Percentiles rank a stretch among this genome's conserved stretches.
phyloP scores from a whole-genome alignment of 2,888 invertebrate species.

The Monopis laevigella region DNA sequence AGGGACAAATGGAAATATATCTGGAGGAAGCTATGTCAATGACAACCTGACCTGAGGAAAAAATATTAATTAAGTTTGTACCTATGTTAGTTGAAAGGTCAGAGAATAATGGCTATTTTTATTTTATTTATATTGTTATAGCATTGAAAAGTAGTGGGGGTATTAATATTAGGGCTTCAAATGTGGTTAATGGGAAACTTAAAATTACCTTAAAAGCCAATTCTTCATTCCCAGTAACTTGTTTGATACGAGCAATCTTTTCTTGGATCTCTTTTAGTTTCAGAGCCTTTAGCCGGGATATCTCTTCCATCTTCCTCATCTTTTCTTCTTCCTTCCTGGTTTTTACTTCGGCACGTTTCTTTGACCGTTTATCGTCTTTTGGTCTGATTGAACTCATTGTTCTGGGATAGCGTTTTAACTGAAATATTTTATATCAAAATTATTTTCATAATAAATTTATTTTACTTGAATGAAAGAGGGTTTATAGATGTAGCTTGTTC shows the following conservation, averaged over 20 bases:
- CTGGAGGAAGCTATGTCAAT: too few relatives aligned
- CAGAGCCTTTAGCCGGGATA: conserved; percentile 85
- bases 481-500: too few relatives aligned
- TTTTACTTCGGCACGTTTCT: conserved; percentile 79
- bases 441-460: too few relatives aligned
- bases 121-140: neutral
- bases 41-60: too few relatives aligned
- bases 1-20: too few relatives aligned
- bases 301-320: conserved; percentile 82
- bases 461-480: too few relatives aligned
- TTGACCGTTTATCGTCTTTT: conserved; percentile 80
- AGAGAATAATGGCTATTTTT: neutral
- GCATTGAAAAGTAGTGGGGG: neutral
- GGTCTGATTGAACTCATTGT: conserved; percentile 85
- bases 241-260: conserved; percentile 85
- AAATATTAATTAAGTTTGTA: too few relatives aligned
- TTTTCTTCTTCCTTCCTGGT: conserved; percentile 83
- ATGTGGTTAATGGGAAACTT: too few relatives aligned
- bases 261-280: conserved; percentile 91
- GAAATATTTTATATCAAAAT: too few relatives aligned
- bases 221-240: conserved; percentile 85
- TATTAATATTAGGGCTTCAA: neutral
- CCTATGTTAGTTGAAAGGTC: too few relatives aligned
- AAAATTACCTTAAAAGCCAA: conserved; percentile 67
- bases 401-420: conserved; percentile 92